Percentiles rank a stretch among this genome's conserved stretches.
Conservation (phyloP, 92 coral and sea anemone genomes). For the Isaurus tuberculatus region DNA sequence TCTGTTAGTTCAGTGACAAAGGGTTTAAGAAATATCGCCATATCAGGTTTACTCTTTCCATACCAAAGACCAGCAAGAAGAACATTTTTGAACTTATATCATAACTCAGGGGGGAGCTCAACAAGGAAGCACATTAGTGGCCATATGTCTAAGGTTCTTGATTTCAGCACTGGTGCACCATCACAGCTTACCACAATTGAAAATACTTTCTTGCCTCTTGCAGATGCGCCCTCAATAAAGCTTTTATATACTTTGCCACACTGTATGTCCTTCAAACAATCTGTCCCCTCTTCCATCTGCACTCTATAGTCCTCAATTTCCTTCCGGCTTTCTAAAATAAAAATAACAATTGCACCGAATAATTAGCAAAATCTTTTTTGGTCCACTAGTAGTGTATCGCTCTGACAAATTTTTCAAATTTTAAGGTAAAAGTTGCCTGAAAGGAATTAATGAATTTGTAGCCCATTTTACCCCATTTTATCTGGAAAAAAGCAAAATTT, state of each 20-base stretch:
- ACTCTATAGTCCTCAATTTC: conserved; percentile 40
- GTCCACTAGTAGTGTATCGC: neutral
- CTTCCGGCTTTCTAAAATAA: conserved; percentile 48
- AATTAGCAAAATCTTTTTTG: neutral
- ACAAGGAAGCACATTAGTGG: conserved; percentile 45
- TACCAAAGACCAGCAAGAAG: conserved; percentile 43
- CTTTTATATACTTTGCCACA: conserved; percentile 40
- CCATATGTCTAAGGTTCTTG: conserved; percentile 57
- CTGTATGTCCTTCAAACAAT: conserved; percentile 38
- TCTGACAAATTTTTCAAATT: neutral
- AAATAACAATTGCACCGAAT: neutral
- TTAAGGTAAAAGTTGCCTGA: neutral
- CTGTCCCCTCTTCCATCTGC: conserved; percentile 5
- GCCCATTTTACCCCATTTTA: too few relatives aligned
- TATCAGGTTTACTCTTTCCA: conserved; percentile 53
- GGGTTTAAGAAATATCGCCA: conserved; percentile 28
- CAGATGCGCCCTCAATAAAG: conserved; percentile 8
- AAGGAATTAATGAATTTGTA: too few relatives aligned
- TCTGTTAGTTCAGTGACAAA: too few relatives aligned
- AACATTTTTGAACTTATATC: conserved; percentile 39
- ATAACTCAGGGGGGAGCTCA: conserved; percentile 25
- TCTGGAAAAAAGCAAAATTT: too few relatives aligned
- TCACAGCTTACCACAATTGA: conserved; percentile 62
- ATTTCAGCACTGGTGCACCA: too few relatives aligned
- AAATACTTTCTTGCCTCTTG: conserved; percentile 35